Percentiles rank a stretch among this genome's conserved stretches.
phyloP scores from a whole-genome alignment of 2,113 vertebrate genomes.

The Cottus gobio region DNA sequence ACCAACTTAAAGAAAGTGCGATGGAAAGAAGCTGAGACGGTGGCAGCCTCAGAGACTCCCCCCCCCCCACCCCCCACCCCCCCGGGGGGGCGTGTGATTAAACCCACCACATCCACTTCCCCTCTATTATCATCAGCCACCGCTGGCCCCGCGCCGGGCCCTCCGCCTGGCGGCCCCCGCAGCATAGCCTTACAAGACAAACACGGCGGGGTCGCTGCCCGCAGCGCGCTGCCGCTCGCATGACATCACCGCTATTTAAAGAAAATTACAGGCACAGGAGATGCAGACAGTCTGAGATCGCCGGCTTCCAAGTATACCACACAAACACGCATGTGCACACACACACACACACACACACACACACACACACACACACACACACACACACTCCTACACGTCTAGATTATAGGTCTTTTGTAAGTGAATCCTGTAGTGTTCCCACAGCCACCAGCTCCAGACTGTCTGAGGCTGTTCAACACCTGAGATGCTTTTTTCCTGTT shows the following conservation, averaged over 20 bases:
- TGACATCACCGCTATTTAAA: conserved; percentile 81
- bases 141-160: conserved; percentile 47
- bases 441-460: conserved; percentile 58
- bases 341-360: conserved; percentile 9
- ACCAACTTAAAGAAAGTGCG: background rate
- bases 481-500: too few relatives aligned
- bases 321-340: conserved; percentile 40
- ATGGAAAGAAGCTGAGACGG: conserved; percentile 12
- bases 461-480: conserved; percentile 72
- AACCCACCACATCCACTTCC: conserved; percentile 76
- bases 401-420: conserved; percentile 73
- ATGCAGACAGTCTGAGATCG: conserved; percentile 73
- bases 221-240: conserved; percentile 56
- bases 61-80: too few relatives aligned
- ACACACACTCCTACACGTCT: conserved; percentile 39
- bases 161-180: conserved; percentile 50
- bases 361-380: conserved; percentile 51
- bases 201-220: conserved; percentile 53
- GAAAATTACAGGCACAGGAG: conserved; percentile 74
- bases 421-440: conserved; percentile 60
- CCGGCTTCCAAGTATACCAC: conserved; percentile 58
- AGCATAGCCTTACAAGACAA: conserved; percentile 70
- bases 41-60: conserved; percentile 44
- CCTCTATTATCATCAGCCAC: conserved; percentile 65
- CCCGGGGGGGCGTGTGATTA: conserved; percentile 57